Base-by-base conservation (phyloP, 2,888 invertebrate species). In the Meta bourneti region DNA sequence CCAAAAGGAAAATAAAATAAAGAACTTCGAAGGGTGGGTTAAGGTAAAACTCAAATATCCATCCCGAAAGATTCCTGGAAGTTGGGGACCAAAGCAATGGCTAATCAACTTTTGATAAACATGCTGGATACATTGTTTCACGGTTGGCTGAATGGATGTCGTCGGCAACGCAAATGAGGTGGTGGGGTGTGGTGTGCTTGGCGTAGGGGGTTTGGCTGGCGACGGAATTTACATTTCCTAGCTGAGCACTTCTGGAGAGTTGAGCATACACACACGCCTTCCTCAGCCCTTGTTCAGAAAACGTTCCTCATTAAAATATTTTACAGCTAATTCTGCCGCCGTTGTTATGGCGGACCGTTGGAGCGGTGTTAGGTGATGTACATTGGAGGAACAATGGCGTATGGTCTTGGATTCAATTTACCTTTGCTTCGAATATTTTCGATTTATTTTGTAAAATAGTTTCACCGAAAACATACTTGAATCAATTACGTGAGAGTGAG, bases 81-180 rank as follows among this genome's bases (percentile, higher is more conserved):
- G 52, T 9, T 48, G 49, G 20, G 34, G 13, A 71, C 49, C n/a
- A 16, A 49, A 8, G 34, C 19, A 61, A 20, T 74, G 74, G 52
- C 77, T 89, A 82, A 83, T 89, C 82, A 89, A 83, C 82, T 82
- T 89, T 75, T 82, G 82, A 89, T 89, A 82, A 89, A 77, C 89
- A 82, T 61, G 81, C 49, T 34, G 82, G 82, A 77, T 81, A 89
- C 77, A 89, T 82, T 89, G 89, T 89, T 82, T 75, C 49, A 69
- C 71, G 77, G 51, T 7, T 51, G 81, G 75, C 81, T 75, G 72
- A 20, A 51, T 75, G 81, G 51, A 51, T 75, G 81, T 69, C 61
- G 74, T 16, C 61, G 49, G 78, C 52, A 34, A 20, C 79, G 81
- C 34, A 81, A 82, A 89, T 70, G 77, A 89, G 72, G 74, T 54